Base-by-base conservation (phyloP, 2,888 invertebrate species). In the Malacosoma neustria region DNA sequence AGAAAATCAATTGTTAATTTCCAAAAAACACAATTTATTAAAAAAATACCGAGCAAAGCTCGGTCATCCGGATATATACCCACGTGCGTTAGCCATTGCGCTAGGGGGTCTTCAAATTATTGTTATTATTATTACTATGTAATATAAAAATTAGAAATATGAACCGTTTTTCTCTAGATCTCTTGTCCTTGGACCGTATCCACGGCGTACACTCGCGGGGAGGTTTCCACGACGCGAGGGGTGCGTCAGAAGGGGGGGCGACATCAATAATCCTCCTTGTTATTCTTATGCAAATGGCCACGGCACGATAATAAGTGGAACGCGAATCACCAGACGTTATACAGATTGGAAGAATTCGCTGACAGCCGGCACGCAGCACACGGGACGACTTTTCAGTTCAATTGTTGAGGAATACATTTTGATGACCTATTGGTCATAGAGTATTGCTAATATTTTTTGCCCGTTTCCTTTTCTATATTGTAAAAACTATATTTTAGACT, bases 261-360 rank as follows among this genome's bases (percentile, higher is more conserved):
- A 75, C 80, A 79, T 82, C 82, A 82, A 81, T 81, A 81, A 82
- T 80, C 81, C 81, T 80, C 81, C 80, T 75, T 82, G 81, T 84
- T 84, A 84, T 82, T 82, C 72, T 82, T 84, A 84, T 84, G 84
- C 82, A 79, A 84, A 82, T 82, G 79, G 70, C 69, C 76, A 68
- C 77, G 72, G 74, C 74, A 77, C 76, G 73, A 73, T 81, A 81
- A 82, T 81, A 81, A 81, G 81, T 81, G 72, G 77, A 76, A 74
- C 79, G 75, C 77, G 76, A 79, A 80, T 76, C 74, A 79, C 74
- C 74, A 77, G 80, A 79, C 80, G 76, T 70, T 72, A 66, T 61
- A 69, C 77, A 79, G 79, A 82, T 80, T 82, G 81, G 76, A 77
- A 77, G 73, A 79, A 77, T 71, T 63, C 69, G 61, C 67, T 66